phyloP scores from a whole-genome alignment of 2,113 vertebrate species.

The Malurus alboscapulatus region DNA sequence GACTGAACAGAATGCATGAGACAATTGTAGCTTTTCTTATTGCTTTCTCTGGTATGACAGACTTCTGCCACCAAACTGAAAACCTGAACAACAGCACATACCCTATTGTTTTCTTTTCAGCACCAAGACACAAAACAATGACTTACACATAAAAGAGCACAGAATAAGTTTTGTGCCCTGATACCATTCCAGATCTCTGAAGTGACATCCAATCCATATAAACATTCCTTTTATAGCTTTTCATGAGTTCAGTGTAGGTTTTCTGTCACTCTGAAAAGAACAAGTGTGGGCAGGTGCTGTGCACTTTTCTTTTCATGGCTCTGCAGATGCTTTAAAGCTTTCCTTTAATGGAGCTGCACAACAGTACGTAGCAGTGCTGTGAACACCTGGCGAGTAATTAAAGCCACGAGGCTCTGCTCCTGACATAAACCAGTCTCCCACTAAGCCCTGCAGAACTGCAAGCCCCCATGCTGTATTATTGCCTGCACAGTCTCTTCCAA shows the following conservation, averaged over 20 bases:
- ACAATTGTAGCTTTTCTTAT: fast-evolving
- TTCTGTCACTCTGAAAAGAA: conserved; percentile 32
- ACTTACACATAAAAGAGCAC: background rate
- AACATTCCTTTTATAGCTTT: conserved; percentile 25
- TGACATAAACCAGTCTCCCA: conserved; percentile 22
- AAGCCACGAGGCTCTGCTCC: background rate
- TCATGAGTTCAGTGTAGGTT: conserved; percentile 7
- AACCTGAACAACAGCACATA: background rate
- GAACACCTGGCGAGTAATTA: conserved; percentile 56
- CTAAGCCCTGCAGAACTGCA: conserved; percentile 4
- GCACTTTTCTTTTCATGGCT: conserved; percentile 21
- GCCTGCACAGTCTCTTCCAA: background rate
- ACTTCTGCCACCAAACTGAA: background rate
- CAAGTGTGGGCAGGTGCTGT: conserved; percentile 46
- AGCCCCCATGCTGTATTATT: background rate
- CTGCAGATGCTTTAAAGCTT: conserved; percentile 36
- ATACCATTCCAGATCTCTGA: background rate
- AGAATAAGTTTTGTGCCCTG: background rate
- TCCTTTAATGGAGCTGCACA: conserved; percentile 31
- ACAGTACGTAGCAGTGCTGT: background rate
- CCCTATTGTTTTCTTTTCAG: background rate
- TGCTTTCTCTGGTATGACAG: background rate
- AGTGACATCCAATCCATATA: background rate
- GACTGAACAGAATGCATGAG: background rate
- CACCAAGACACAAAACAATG: background rate